These are phyloP conservation scores for Rhinolophus ferrumequinum DNA, from an alignment of 2,113 vertebrate species.

Conservation along the genomic window DNA sequence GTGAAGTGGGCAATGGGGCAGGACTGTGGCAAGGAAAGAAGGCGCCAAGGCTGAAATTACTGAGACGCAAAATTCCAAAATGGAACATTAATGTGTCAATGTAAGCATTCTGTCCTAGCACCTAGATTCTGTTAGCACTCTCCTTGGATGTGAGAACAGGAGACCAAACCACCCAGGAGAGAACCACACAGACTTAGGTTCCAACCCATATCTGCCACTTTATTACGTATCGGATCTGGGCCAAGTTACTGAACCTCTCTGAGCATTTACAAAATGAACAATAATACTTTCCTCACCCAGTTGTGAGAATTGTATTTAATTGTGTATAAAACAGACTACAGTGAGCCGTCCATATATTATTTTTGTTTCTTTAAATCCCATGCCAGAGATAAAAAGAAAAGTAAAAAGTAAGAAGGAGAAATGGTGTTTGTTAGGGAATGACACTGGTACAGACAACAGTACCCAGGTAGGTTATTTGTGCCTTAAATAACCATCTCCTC, in stretches of 20 bases:
- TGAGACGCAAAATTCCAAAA: not conserved
- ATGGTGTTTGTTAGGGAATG: not conserved
- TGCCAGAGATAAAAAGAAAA: not conserved
- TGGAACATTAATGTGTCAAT: not conserved
- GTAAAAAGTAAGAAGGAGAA: not conserved
- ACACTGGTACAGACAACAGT: not conserved
- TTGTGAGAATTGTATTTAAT: not conserved
- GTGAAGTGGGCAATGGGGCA: not conserved
- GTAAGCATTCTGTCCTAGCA: not conserved
- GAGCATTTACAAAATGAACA: not conserved
- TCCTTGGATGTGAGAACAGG: not conserved
- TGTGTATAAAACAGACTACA: not conserved
- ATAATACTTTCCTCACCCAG: not conserved
- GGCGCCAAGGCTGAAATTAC: not conserved
- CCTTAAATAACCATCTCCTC: not conserved
- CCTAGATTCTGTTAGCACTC: not conserved
- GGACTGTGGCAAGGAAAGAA: not conserved
- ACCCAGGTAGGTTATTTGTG: not conserved
- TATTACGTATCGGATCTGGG: not conserved
- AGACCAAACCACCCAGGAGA: not conserved
- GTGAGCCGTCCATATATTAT: not conserved
- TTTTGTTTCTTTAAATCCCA: conserved; percentile 35
- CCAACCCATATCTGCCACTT: not conserved
- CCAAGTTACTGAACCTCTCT: not conserved
- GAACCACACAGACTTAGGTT: not conserved